These are phyloP conservation scores for Anser brachyrhynchus DNA, from an alignment of 2,113 vertebrate genomes.

Conservation along the genomic window DNA sequence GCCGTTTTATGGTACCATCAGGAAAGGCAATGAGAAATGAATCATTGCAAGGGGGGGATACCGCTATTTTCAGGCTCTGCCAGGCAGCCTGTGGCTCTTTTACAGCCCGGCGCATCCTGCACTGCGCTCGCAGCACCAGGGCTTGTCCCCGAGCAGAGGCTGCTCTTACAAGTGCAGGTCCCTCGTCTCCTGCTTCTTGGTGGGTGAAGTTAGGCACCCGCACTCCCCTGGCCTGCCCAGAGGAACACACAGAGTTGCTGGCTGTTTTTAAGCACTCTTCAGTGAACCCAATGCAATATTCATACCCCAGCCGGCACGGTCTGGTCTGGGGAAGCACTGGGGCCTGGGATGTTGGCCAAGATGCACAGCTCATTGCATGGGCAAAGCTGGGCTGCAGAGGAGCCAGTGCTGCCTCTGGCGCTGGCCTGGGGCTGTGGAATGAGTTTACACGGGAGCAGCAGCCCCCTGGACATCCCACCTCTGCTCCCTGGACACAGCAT, in stretches of 20 bases:
- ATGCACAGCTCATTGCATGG: neutral
- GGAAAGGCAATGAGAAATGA: neutral
- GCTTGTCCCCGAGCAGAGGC: neutral
- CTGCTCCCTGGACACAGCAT: neutral
- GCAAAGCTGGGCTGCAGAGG: neutral
- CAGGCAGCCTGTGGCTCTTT: fast-evolving
- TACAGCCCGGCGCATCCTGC: neutral
- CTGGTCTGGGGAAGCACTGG: neutral
- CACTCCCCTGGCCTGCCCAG: neutral
- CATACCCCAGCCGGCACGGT: fast-evolving
- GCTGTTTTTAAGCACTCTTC: neutral
- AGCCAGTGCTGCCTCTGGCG: fast-evolving
- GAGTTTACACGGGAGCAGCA: neutral
- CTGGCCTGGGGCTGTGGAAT: neutral
- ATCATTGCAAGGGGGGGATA: neutral
- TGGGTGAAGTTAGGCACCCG: neutral
- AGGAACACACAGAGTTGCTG: neutral
- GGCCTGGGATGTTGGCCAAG: fast-evolving
- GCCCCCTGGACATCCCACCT: fast-evolving
- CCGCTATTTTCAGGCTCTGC: neutral
- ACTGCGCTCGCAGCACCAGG: fast-evolving
- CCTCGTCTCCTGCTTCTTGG: neutral
- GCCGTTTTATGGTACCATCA: neutral
- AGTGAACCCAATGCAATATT: neutral
- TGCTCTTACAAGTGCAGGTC: neutral